Base-by-base conservation (phyloP, 2,797 vertebrate genomes). In the Salarias fasciatus region DNA sequence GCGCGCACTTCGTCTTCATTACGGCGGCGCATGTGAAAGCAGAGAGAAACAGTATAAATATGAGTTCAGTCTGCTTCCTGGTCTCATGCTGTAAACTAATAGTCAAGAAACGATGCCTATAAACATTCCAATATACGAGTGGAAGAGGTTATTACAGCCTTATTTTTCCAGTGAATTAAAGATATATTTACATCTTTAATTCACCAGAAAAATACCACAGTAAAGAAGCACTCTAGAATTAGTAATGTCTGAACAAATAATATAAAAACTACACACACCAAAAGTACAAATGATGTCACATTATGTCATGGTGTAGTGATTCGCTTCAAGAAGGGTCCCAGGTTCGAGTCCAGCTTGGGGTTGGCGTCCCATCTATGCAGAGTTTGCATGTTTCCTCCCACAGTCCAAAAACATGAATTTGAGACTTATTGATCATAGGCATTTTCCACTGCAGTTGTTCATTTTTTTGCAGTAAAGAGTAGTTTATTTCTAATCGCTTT, bases 1-100 rank as follows among this genome's bases (percentile, higher is more conserved):
- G 80, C 62, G 36, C 53, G 71, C 62, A 63, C 62, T 88, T 72
- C 53, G 41, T 92, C 88, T 89, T 86, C 75, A 87, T 89, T 88
- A 87, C 12, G 3, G 65, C 28, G 11, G 59, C 49, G 72, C 46
- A 72, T 11, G 46, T 70, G 63, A 74, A 70, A 78, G 53, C 14
- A 63, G 47, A 55, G 35, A 67, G 59, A 61, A 53, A 30, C 49
- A 49, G 60, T 14, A 42, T 53, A 43, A 60, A 37, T 63, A 38
- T 65, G 28, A 56, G 60, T 77, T 57, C 29, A 61, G 69, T 73
- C 45, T 68, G 72, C 59, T 66, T 14, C 30, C 24, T 18, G 62
- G 57, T 55, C 63, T 49, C 0, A 0, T 56, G 24, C 18, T 9
- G 41, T 29, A 15, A 69, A 46, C 10, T 63, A 11, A 55, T 37